phyloP scores from a whole-genome alignment of 1,140 invertebrate species.

The Drosophila yakuba region DNA sequence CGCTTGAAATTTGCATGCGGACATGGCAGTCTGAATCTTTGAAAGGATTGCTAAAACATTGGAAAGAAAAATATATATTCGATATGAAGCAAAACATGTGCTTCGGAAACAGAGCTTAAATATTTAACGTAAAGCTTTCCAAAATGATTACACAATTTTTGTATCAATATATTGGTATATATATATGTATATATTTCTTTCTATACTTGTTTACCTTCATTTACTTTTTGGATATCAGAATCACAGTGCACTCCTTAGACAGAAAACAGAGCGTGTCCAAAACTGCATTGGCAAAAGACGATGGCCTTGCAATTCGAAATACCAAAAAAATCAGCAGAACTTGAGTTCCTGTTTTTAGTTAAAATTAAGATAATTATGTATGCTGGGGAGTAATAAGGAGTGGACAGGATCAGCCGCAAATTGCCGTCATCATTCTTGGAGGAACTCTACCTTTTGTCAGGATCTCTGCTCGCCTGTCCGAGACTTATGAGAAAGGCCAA shows the following conservation, averaged over 20 bases:
- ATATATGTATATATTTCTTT: neutral
- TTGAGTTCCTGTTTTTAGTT: constrained; percentile 33
- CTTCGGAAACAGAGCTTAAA: no score
- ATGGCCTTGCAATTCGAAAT: neutral
- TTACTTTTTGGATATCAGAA: neutral
- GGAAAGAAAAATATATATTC: neutral
- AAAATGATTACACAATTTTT: neutral
- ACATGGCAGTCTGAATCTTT: constrained; percentile 8
- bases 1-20: constrained; percentile 32
- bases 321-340: neutral
- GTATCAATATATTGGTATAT: no score
- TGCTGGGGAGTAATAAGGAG: neutral
- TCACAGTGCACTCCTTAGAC: constrained; percentile 3
- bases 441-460: constrained; percentile 69
- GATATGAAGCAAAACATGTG: no score
- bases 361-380: constrained; percentile 71
- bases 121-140: neutral
- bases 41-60: neutral
- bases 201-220: neutral
- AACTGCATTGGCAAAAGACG: constrained; percentile 21
- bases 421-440: constrained; percentile 75
- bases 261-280: constrained; percentile 31
- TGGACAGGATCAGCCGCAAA: constrained; percentile 71
- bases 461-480: constrained; percentile 34
- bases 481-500: constrained; percentile 79